A percentile compares a stretch with the other conserved stretches of the same genome.
phyloP scores from a whole-genome alignment of 2,113 vertebrate genomes.

The Eptesicus fuscus region DNA sequence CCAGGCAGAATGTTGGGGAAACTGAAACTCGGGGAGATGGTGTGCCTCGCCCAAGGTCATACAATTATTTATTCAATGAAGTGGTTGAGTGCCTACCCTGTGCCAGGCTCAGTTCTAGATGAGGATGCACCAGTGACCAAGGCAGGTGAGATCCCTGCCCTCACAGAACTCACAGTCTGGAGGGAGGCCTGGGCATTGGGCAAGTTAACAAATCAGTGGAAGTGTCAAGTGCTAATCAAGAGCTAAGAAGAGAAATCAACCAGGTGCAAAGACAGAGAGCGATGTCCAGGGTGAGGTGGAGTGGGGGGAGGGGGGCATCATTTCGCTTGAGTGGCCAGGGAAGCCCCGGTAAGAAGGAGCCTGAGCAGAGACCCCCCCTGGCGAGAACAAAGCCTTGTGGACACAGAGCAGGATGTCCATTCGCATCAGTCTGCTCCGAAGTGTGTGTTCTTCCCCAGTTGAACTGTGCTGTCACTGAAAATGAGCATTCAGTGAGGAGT shows the following conservation, averaged over 20 bases:
- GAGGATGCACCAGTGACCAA: background rate
- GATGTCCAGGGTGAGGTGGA: fast-evolving
- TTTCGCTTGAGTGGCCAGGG: background rate
- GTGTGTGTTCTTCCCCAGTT: background rate
- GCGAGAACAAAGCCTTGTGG: fast-evolving
- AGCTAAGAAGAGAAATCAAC: background rate
- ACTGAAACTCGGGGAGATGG: background rate
- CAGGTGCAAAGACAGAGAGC: background rate
- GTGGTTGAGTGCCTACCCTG: background rate
- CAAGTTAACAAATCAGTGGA: background rate
- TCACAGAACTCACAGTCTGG: background rate
- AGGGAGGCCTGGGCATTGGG: background rate
- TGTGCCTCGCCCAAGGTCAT: background rate
- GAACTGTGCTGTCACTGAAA: background rate
- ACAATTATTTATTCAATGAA: background rate
- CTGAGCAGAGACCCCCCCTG: background rate
- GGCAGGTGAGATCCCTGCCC: background rate
- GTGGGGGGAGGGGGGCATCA: background rate
- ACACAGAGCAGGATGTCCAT: background rate
- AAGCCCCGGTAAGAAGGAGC: background rate
- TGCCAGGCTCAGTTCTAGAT: background rate
- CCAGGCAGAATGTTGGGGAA: background rate
- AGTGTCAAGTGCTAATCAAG: background rate
- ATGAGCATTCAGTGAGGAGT: background rate
- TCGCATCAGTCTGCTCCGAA: fast-evolving